phyloP scores from a whole-genome alignment of 1,140 invertebrate species.

The Aphis craccivora region DNA sequence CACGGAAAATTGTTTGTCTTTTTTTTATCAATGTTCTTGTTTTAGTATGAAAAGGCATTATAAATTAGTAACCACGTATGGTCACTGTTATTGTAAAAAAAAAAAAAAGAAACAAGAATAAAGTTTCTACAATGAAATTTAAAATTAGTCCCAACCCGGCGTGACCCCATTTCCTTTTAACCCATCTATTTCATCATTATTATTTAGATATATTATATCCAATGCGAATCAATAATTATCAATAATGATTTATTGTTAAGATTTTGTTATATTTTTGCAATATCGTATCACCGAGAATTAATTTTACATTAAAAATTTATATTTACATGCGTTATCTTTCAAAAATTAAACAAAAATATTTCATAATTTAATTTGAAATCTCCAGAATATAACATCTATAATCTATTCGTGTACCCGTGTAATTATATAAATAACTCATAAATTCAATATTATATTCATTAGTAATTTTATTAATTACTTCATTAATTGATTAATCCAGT shows the following conservation, averaged over 20 bases:
- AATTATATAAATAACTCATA: neutral
- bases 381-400: no score
- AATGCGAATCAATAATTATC: neutral
- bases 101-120: neutral
- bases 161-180: neutral
- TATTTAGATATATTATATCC: neutral
- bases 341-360: neutral
- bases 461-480: no score
- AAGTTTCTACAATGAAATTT: neutral
- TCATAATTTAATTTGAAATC: neutral
- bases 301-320: neutral
- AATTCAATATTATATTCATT: no score
- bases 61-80: neutral
- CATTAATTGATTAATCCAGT: neutral
- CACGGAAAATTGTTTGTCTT: neutral
- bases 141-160: neutral
- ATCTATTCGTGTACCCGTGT: neutral
- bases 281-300: neutral
- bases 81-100: neutral
- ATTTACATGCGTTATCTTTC: neutral
- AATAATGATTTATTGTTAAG: neutral
- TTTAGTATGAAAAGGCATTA: neutral
- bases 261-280: neutral
- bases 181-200: neutral
- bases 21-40: neutral